Conservation (phyloP, 2,113 vertebrate species). For the Erythrolamprus reginae region DNA sequence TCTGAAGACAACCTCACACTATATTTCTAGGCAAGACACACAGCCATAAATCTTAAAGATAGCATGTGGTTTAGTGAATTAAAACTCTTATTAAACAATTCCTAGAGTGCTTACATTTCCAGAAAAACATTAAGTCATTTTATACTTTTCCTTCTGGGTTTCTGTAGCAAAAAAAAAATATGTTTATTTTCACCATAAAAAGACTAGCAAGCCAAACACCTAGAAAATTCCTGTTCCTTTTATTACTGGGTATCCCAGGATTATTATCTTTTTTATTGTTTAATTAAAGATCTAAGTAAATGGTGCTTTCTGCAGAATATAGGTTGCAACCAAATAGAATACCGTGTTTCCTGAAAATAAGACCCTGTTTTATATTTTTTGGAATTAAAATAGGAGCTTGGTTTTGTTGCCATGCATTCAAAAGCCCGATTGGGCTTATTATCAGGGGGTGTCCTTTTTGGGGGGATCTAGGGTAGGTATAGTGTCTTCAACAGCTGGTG, state of each 20-base stretch:
- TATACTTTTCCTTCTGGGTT: background rate
- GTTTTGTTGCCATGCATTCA: too few species aligned
- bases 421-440: too few species aligned
- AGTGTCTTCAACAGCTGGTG: background rate
- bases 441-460: too few species aligned
- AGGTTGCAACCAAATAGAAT: background rate
- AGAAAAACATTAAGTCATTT: background rate
- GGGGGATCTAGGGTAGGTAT: too few species aligned
- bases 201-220: conserved; percentile 42
- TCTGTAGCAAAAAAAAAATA: conserved; percentile 16
- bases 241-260: conserved; percentile 27
- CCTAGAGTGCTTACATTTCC: conserved; percentile 16
- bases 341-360: too few species aligned
- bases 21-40: conserved; percentile 36
- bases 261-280: background rate
- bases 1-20: conserved; percentile 18
- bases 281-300: background rate
- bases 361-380: too few species aligned
- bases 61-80: conserved; percentile 6
- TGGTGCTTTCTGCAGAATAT: background rate
- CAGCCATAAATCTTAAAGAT: background rate
- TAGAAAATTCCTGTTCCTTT: conserved; percentile 32
- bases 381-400: too few species aligned
- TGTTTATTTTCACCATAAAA: conserved; percentile 30
- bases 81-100: background rate